These are phyloP conservation scores for Trissonchulus latispiculum DNA, from an alignment of 2,888 invertebrate species.

Conservation along the genomic window DNA sequence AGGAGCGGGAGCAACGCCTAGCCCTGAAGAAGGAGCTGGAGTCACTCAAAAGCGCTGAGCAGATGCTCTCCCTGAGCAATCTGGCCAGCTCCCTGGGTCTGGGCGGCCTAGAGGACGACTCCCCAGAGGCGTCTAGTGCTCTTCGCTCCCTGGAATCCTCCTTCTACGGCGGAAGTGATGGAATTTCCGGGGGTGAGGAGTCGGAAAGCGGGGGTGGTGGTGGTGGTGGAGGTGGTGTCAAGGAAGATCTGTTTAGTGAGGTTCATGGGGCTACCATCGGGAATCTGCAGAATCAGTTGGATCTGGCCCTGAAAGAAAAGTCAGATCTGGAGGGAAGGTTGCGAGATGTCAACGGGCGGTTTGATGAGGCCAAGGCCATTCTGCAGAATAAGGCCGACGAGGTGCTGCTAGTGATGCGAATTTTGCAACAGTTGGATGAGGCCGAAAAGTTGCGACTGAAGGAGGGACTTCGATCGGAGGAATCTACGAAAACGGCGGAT, in stretches of 20 bases:
- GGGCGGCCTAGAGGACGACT: slow-evolving; percentile 28
- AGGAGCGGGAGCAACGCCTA: slow-evolving; percentile 90
- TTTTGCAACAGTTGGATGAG: slow-evolving; percentile 26
- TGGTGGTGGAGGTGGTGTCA: no score
- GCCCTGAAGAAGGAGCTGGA: slow-evolving; percentile 87
- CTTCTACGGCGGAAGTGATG: no score
- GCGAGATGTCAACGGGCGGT: not conserved
- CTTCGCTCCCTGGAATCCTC: no score
- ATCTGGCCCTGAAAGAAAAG: slow-evolving; percentile 12
- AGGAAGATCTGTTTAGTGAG: slow-evolving; percentile 78
- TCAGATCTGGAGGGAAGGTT: not conserved
- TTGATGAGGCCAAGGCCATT: slow-evolving; percentile 9
- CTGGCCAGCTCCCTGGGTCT: slow-evolving; percentile 43
- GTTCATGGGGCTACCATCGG: slow-evolving; percentile 57
- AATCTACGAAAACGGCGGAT: slow-evolving; percentile 27
- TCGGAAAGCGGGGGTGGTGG: slow-evolving; percentile 29
- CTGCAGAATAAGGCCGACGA: slow-evolving; percentile 18
- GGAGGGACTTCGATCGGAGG: no score
- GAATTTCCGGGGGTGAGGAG: slow-evolving; percentile 28
- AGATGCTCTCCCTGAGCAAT: slow-evolving; percentile 47
- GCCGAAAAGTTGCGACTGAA: no score
- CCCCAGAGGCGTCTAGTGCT: no score
- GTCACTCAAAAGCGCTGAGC: slow-evolving; percentile 55
- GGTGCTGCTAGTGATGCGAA: slow-evolving; percentile 28
- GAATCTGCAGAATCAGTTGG: slow-evolving; percentile 32